A percentile compares a stretch with the other conserved stretches of the same genome.
Conservation (phyloP, 2,888 invertebrate genomes). For the Melanotus villosus region DNA sequence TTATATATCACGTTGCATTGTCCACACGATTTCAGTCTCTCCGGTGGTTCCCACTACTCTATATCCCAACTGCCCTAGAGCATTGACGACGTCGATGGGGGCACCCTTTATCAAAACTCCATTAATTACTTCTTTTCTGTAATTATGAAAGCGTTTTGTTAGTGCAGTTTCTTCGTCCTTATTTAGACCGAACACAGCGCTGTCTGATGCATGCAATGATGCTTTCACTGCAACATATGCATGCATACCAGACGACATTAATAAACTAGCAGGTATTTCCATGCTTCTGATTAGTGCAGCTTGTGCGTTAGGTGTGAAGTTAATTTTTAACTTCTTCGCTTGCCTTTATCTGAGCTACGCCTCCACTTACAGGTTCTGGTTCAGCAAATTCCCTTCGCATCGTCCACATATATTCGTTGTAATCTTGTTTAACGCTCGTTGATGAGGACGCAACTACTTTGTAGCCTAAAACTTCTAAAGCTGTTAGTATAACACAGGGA, state of each 20-base stretch:
- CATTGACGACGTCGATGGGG: conserved; percentile 80
- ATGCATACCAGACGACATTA: conserved; percentile 71
- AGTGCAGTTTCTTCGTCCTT: conserved; percentile 80
- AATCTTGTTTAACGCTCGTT: conserved; percentile 88
- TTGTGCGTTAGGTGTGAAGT: too few species aligned
- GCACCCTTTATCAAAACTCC: conserved; percentile 80
- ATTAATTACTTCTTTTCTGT: conserved; percentile 75
- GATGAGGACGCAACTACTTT: conserved; percentile 91
- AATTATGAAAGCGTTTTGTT: conserved; percentile 78
- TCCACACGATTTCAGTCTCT: conserved; percentile 88
- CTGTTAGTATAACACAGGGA: conserved; percentile 89
- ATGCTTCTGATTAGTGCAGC: conserved; percentile 51
- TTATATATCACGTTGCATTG: conserved; percentile 83
- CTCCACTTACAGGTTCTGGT: conserved; percentile 78
- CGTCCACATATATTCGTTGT: conserved; percentile 95
- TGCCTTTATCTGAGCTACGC: conserved; percentile 54
- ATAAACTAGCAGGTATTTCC: conserved; percentile 66
- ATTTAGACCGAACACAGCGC: conserved; percentile 83
- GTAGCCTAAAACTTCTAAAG: conserved; percentile 89
- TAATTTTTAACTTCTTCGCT: conserved; percentile 45
- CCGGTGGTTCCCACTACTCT: conserved; percentile 84
- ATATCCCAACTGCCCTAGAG: conserved; percentile 83
- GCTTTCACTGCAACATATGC: conserved; percentile 86
- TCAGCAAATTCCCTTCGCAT: conserved; percentile 91
- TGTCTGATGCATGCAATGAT: conserved; percentile 81